Percentiles rank a stretch among this genome's conserved stretches.
Conservation (phyloP, 2,113 vertebrate genomes). For the Lophochroa leadbeateri region DNA sequence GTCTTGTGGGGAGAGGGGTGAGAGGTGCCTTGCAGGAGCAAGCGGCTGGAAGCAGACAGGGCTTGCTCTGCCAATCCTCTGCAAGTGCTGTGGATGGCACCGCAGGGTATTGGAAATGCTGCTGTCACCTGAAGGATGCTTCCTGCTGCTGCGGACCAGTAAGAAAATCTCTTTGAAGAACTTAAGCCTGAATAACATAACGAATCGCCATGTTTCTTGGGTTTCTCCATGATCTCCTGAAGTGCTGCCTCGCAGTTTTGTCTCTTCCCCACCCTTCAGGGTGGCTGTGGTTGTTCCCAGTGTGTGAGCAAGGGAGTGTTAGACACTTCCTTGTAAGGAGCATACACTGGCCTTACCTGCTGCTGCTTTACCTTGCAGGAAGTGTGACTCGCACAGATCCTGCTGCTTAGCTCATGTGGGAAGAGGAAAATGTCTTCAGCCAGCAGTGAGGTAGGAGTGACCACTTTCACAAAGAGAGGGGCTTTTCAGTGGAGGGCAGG, state of each 20-base stretch:
- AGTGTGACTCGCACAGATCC: not conserved
- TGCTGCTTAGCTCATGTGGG: not conserved
- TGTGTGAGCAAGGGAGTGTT: not conserved
- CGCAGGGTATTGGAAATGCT: not conserved
- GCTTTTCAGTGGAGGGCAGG: not conserved
- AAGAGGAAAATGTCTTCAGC: not conserved
- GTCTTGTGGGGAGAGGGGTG: not conserved
- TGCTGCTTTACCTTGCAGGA: not conserved
- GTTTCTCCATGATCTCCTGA: not conserved
- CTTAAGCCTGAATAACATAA: not conserved
- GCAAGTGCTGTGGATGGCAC: not conserved
- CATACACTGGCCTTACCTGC: not conserved
- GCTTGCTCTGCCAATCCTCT: not conserved
- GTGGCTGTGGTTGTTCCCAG: accelerated
- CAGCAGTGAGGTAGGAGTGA: not conserved
- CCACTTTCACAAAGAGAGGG: accelerated
- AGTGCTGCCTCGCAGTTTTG: not conserved
- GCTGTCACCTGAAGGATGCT: not conserved
- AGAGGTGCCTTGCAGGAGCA: not conserved
- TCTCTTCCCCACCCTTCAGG: not conserved
- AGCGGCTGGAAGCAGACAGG: not conserved
- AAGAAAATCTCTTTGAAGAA: not conserved
- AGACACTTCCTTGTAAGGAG: not conserved
- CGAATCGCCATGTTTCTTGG: accelerated
- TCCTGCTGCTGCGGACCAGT: not conserved